Percentiles rank a stretch among this genome's conserved stretches.
phyloP scores from a whole-genome alignment of 2,113 vertebrate genomes.

The Nycticryphes semicollaris region DNA sequence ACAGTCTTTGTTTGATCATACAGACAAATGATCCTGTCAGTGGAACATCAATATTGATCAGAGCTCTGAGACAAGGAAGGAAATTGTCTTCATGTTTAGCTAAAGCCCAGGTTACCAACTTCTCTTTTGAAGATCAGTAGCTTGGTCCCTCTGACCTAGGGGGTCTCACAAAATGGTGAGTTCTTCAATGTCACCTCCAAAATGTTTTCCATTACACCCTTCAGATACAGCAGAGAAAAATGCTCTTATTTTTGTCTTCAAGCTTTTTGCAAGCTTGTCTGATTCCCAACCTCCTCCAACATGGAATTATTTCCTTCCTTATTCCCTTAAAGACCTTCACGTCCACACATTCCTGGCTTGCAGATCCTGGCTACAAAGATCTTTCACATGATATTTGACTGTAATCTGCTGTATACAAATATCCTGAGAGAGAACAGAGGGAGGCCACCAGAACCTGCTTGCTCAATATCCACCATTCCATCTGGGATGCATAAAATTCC shows the following conservation, averaged over 20 bases:
- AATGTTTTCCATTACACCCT: not conserved
- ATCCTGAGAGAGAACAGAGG: not conserved
- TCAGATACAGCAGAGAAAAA: not conserved
- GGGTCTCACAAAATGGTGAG: not conserved
- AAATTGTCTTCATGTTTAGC: not conserved
- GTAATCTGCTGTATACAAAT: not conserved
- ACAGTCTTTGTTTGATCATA: not conserved
- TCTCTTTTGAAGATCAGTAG: not conserved
- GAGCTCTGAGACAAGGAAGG: not conserved
- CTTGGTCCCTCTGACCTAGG: not conserved
- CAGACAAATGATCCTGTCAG: not conserved
- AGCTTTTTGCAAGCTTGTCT: not conserved
- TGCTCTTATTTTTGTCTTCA: not conserved
- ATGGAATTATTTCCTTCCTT: not conserved
- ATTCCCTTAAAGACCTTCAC: not conserved
- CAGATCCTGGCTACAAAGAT: not conserved
- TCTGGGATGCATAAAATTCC: slow-evolving; percentile 41
- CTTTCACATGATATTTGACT: not conserved
- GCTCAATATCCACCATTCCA: slow-evolving; percentile 21
- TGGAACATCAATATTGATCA: not conserved
- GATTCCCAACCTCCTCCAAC: not conserved
- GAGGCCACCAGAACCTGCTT: not conserved
- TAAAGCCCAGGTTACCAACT: not conserved
- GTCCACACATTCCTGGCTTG: not conserved
- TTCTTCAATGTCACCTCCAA: not conserved